A percentile compares a stretch with the other conserved stretches of the same genome.
Evolutionary conservation across 1,140 invertebrate genomes (phyloP).

Genomic region (Sweltsa coloradensis): DNA sequence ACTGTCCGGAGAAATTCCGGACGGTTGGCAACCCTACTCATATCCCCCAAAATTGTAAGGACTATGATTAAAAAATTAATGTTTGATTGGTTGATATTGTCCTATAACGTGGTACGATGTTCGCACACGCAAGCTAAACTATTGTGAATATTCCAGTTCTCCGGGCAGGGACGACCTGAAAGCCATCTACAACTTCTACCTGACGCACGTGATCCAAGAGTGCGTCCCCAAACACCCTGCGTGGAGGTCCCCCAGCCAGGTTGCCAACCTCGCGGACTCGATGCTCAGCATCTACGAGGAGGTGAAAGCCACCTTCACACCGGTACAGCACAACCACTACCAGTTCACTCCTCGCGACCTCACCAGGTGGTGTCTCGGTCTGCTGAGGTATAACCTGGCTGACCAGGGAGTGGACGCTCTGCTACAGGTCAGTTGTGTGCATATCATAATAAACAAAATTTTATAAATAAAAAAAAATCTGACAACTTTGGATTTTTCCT

Average conservation of each 20-base stretch:
- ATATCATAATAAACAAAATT: too few relatives aligned
- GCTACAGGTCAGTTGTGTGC: too few relatives aligned
- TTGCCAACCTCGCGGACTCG: slow-evolving; percentile 35
- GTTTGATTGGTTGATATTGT: too few relatives aligned
- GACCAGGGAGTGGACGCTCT: too few relatives aligned
- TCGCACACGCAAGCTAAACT: too few relatives aligned
- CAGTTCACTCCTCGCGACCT: slow-evolving; percentile 57
- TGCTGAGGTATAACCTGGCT: slow-evolving; percentile 48
- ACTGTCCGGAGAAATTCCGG: too few relatives aligned
- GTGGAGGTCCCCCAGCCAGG: slow-evolving; percentile 28
- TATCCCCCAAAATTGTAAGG: too few relatives aligned
- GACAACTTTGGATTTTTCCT: too few relatives aligned
- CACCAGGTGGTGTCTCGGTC: slow-evolving; percentile 52
- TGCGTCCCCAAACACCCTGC: slow-evolving; percentile 31
- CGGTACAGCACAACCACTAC: slow-evolving; percentile 48
- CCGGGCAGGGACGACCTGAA: slow-evolving; percentile 53
- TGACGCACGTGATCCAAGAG: slow-evolving; percentile 33
- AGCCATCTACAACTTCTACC: slow-evolving; percentile 38
- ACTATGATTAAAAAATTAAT: too few relatives aligned
- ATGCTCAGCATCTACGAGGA: slow-evolving; percentile 58
- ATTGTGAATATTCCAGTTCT: slow-evolving; percentile 49
- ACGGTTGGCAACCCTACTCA: too few relatives aligned
- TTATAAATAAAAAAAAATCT: too few relatives aligned
- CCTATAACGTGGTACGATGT: too few relatives aligned
- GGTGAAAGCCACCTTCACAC: slow-evolving; percentile 42